phyloP scores from a whole-genome alignment of 2,797 vertebrate species.

The Coccyzus lansbergi region DNA sequence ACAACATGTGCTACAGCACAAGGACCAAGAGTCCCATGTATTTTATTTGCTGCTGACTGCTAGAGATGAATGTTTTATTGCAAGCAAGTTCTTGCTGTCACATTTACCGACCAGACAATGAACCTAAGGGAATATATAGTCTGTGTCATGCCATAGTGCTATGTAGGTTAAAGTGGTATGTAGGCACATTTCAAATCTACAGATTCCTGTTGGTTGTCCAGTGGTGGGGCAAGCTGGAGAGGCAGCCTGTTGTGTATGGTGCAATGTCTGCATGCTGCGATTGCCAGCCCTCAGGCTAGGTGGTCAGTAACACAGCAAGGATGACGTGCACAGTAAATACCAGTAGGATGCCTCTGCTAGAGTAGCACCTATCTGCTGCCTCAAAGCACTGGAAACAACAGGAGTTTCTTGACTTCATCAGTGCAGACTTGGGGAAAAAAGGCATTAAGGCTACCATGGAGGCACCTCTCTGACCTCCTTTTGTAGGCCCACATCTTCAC shows the following conservation, averaged over 20 bases:
- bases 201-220: neutral
- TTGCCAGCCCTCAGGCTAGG: neutral
- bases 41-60: neutral
- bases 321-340: neutral
- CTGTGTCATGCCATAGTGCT: neutral
- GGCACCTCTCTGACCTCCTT: neutral
- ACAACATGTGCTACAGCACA: neutral
- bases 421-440: neutral
- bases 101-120: neutral
- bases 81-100: neutral
- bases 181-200: neutral
- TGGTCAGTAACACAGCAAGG: neutral
- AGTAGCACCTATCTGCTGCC: neutral
- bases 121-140: neutral
- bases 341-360: neutral
- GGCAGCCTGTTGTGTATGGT: accelerated
- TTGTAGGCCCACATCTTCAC: neutral
- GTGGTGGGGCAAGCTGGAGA: neutral
- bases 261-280: neutral
- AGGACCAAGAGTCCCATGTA: neutral
- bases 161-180: accelerated
- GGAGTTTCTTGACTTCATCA: neutral
- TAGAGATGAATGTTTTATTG: neutral
- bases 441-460: neutral
- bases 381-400: neutral